Evolutionary conservation across 2,113 vertebrate genomes (phyloP).

Genomic region (Mungos mungo): DNA sequence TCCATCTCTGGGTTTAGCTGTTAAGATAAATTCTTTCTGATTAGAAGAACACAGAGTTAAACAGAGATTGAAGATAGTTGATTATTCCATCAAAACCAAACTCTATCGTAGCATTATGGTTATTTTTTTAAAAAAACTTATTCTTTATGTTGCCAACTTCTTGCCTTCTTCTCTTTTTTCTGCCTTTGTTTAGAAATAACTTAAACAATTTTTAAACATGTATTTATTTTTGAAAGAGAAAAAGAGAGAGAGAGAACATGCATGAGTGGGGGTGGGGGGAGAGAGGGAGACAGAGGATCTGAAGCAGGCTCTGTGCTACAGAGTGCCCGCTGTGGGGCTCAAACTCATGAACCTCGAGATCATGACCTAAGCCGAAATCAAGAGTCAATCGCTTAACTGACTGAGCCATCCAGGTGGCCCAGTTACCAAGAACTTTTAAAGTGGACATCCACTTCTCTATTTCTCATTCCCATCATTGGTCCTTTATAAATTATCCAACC

Average conservation of each 20-base stretch:
- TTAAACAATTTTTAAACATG: neutral
- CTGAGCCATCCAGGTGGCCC: too few species aligned
- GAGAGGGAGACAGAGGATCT: too few species aligned
- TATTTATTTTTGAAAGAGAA: too few species aligned
- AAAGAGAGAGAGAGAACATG: too few species aligned
- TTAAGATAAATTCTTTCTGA: constrained; percentile 12
- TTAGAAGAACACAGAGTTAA: constrained; percentile 15
- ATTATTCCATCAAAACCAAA: neutral
- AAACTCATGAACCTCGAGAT: too few species aligned
- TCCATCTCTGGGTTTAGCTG: neutral
- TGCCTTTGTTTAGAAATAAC: neutral
- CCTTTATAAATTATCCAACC: neutral
- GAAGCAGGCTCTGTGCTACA: too few species aligned
- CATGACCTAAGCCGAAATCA: too few species aligned
- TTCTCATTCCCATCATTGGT: neutral
- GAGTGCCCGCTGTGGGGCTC: too few species aligned
- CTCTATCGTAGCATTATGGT: neutral
- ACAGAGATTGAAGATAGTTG: neutral
- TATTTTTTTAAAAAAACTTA: neutral
- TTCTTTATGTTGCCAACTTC: neutral
- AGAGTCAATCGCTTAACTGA: too few species aligned
- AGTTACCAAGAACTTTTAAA: neutral
- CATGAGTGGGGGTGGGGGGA: too few species aligned
- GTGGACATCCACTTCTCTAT: neutral
- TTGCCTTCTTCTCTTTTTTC: neutral